Base-by-base conservation (phyloP, 2,113 vertebrate genomes). In the Myrmophylax atrothorax region DNA sequence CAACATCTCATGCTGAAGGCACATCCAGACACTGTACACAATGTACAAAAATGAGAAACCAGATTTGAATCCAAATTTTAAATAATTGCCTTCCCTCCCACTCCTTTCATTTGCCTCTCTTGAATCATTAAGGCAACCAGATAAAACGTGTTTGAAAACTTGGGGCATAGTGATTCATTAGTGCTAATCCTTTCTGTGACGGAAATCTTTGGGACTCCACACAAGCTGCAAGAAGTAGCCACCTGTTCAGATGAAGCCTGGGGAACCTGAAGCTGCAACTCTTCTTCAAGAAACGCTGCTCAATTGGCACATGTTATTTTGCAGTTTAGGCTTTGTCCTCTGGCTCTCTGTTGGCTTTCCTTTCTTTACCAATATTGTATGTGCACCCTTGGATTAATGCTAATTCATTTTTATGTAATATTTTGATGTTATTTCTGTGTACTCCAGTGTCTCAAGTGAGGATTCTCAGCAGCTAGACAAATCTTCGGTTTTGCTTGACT, bases 401-500 rank as follows among this genome's bases (percentile, higher is more conserved):
- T 78, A 81, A 55, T 62, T 92, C 28, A 42, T 7, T 38, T 77
- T 64, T 78, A 67, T 50, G 68, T 60, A 92, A 78, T 3, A 47
- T 72, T 94, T 72, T 74, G 7, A 17, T 55, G 11, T 56, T 47
- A 64, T 83, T 94, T 74, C 56, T 91, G 25, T 26, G 29, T 72
- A 55, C 15, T 75, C 28, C 33, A 50, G 37, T 0, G 6, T 76
- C 56, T 79, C 69, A 56, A 68, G 49, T 75, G 76, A 87, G 37
- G n/a, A 18, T 69, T 96, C 92, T 90, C 73, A 84, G 69, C 46
- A 89, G 28, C n/a, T 62, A 92, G 89, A 92, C 22, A 86, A 69
- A 90, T 87, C 52, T 86, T 72, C 79, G 66, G n/a, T 90, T 89
- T 93, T 78, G 56, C 92, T 94, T 94, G 80, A 87, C 49, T 93